phyloP scores from a whole-genome alignment of 2,113 vertebrate genomes.

The Cygnus buccinator region DNA sequence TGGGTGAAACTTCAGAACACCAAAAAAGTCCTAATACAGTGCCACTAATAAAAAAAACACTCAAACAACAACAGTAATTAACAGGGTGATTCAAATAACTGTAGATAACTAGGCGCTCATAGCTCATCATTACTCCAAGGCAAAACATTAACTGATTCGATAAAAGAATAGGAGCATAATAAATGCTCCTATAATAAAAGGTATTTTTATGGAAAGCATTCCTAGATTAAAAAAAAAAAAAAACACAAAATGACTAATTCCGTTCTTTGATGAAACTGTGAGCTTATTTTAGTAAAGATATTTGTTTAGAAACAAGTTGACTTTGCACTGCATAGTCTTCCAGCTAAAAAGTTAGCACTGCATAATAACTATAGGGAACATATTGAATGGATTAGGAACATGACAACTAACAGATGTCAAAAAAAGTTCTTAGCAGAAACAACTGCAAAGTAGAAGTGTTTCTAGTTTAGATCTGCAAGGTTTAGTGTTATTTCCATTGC shows the following conservation, averaged over 20 bases:
- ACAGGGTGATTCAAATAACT: neutral
- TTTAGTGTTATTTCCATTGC: conserved; percentile 14
- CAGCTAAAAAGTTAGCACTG: neutral
- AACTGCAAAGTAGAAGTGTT: conserved; percentile 32
- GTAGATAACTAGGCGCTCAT: neutral
- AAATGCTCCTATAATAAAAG: neutral
- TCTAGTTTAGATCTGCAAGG: conserved; percentile 35
- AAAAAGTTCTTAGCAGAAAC: conserved; percentile 25
- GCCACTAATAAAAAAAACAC: neutral
- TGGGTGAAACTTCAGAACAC: neutral
- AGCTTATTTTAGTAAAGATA: conserved; percentile 4
- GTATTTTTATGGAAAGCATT: conserved; percentile 2
- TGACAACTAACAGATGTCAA: conserved; percentile 54
- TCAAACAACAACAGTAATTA: neutral
- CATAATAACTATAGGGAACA: neutral
- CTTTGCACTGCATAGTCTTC: neutral
- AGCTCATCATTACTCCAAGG: neutral
- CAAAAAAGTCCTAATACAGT: neutral
- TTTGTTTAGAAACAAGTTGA: neutral
- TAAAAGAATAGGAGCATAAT: neutral
- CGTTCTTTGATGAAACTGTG: neutral
- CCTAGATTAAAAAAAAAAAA: neutral
- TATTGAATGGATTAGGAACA: conserved; percentile 50
- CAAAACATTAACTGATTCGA: neutral
- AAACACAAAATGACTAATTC: neutral